Evolutionary conservation across 1,140 invertebrate species (phyloP).

Genomic region (Eciton burchellii): DNA sequence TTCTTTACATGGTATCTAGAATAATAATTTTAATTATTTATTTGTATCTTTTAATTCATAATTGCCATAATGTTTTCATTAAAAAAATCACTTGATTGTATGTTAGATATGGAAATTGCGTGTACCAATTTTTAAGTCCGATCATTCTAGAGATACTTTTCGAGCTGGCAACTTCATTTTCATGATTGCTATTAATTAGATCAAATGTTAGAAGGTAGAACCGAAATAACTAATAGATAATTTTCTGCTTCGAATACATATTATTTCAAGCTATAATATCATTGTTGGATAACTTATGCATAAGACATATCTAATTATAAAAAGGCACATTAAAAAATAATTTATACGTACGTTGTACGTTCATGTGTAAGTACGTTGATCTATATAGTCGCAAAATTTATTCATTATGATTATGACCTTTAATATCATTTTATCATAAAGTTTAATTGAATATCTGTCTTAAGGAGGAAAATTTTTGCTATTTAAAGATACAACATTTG

Average conservation of each 20-base stretch:
- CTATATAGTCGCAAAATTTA: too few species aligned
- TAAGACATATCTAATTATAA: constrained; percentile 33
- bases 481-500: neutral
- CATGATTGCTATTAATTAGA: neutral
- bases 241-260: constrained; percentile 50
- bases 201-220: constrained; percentile 1
- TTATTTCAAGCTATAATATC: neutral
- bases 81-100: neutral
- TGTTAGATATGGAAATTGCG: neutral
- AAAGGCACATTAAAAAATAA: too few species aligned
- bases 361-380: too few species aligned
- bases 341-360: too few species aligned
- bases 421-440: neutral
- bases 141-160: neutral
- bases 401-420: neutral
- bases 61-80: neutral
- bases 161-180: neutral
- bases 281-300: constrained; percentile 20
- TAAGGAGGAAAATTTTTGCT: neutral
- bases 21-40: neutral
- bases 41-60: neutral
- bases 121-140: neutral
- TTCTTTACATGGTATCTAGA: neutral
- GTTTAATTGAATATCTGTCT: neutral
- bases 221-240: constrained; percentile 18